A percentile compares a stretch with the other conserved stretches of the same genome.
Evolutionary conservation across 2,797 vertebrate genomes (phyloP).

Genomic region (Hippopotamyrus pictus): DNA sequence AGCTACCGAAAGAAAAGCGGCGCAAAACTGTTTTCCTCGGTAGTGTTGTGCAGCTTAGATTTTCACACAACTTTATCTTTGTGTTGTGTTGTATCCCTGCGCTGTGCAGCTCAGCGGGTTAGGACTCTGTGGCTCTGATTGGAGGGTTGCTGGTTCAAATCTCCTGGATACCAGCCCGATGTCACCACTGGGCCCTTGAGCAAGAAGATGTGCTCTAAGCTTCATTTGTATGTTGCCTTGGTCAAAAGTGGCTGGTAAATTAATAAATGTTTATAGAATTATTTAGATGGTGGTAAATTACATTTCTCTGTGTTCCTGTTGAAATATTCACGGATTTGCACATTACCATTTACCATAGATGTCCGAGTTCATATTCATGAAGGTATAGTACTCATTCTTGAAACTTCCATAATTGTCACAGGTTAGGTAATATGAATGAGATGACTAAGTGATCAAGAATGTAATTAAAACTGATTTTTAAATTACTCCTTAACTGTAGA

Average conservation of each 20-base stretch:
- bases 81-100: background rate
- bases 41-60: background rate
- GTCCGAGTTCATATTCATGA: background rate
- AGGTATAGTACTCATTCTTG: background rate
- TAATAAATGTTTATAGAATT: background rate
- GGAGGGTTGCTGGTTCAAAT: background rate
- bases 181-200: background rate
- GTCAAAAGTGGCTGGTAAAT: background rate
- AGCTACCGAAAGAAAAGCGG: background rate
- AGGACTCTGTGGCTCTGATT: background rate
- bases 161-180: background rate
- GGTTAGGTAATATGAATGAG: background rate
- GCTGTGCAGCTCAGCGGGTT: background rate
- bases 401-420: background rate
- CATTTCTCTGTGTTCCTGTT: background rate
- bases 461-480: background rate
- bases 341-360: background rate
- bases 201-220: background rate
- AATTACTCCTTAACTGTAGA: background rate
- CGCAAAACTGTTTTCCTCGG: background rate
- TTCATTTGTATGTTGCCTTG: background rate
- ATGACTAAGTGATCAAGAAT: background rate
- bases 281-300: background rate
- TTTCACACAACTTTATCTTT: background rate
- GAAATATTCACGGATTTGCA: background rate